Percentiles rank a stretch among this genome's conserved stretches.
phyloP scores from a whole-genome alignment of 2,888 invertebrate species.

The Alcis repandata region DNA sequence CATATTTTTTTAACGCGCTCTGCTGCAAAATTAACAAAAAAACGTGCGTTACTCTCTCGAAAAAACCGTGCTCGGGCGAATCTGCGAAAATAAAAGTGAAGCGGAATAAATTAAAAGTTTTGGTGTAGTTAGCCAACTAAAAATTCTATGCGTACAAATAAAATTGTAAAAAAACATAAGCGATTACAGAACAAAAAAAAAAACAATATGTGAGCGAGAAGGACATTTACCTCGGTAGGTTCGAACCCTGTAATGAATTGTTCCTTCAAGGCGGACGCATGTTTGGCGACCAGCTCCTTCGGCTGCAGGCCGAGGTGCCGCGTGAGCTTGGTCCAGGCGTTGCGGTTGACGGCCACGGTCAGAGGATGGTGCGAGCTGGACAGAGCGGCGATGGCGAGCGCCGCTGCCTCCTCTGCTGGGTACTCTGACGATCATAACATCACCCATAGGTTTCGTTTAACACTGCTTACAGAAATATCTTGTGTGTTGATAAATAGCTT shows the following conservation, averaged over 20 bases:
- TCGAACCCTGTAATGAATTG: slow-evolving; percentile 87
- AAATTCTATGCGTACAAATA: background rate
- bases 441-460: background rate
- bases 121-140: background rate
- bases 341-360: slow-evolving; percentile 84
- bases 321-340: slow-evolving; percentile 90
- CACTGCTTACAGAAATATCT: background rate
- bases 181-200: background rate
- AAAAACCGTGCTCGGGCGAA: slow-evolving; percentile 2
- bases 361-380: slow-evolving; percentile 92
- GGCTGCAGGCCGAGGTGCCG: slow-evolving; percentile 87
- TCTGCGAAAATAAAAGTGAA: slow-evolving; percentile 10
- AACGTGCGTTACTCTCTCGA: slow-evolving; percentile 9
- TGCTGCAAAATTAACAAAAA: slow-evolving; percentile 16
- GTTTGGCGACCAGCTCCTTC: slow-evolving; percentile 86
- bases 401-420: slow-evolving; percentile 83
- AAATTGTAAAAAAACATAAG: slow-evolving; percentile 3
- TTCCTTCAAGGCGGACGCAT: slow-evolving; percentile 86
- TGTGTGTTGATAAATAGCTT: background rate
- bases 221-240: slow-evolving; percentile 66
- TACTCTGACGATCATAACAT: slow-evolving; percentile 61
- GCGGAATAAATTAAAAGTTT: background rate
- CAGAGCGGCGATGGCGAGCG: slow-evolving; percentile 89
- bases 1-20: slow-evolving; percentile 11
- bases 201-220: background rate